phyloP scores from a whole-genome alignment of 1,140 invertebrate species.

The Homalodisca vitripennis region DNA sequence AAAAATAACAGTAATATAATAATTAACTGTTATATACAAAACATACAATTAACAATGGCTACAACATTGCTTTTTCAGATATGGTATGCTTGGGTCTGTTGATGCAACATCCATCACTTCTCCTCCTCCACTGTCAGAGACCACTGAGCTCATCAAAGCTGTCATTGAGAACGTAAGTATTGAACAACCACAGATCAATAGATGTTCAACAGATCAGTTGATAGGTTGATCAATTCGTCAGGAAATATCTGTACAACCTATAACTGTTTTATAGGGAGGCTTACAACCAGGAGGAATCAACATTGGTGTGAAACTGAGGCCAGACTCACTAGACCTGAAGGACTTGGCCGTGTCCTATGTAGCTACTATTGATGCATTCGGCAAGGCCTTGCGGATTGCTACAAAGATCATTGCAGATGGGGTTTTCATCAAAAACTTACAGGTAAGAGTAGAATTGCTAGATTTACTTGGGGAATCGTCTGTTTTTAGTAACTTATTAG shows the following conservation, averaged over 20 bases:
- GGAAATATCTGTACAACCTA: background rate
- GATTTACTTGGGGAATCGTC: too few species aligned
- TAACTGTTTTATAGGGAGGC: conserved; percentile 52
- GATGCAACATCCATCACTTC: conserved; percentile 53
- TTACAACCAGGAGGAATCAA: conserved; percentile 60
- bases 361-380: conserved; percentile 59
- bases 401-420: conserved; percentile 52
- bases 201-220: background rate
- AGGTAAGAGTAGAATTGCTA: conserved; percentile 45
- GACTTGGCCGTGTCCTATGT: conserved; percentile 59
- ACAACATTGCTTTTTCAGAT: too few species aligned
- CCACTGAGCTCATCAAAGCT: conserved; percentile 58
- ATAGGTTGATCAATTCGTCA: background rate
- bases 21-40: too few species aligned
- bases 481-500: too few species aligned
- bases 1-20: too few species aligned
- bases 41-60: too few species aligned
- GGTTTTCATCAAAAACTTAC: conserved; percentile 47
- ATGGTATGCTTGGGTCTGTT: conserved; percentile 53
- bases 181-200: background rate
- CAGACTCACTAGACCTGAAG: conserved; percentile 54
- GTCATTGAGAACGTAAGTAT: conserved; percentile 54
- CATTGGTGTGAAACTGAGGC: conserved; percentile 54
- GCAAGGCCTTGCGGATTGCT: conserved; percentile 55
- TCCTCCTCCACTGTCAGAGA: conserved; percentile 51